Conservation (phyloP, 1,140 invertebrate species). For the Orius laevigatus region DNA sequence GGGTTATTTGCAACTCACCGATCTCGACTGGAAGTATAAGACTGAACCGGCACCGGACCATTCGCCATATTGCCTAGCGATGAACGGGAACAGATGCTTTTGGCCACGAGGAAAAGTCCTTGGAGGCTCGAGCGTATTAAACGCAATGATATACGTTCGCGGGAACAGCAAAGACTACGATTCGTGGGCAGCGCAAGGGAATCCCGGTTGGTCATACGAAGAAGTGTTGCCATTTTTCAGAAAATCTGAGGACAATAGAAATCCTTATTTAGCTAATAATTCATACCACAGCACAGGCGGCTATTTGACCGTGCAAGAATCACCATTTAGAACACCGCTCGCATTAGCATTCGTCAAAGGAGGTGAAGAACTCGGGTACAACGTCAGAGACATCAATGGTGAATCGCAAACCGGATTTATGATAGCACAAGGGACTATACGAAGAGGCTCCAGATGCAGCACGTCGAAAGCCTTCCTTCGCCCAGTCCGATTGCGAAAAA, state of each 20-base stretch:
- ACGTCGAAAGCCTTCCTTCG: slow-evolving; percentile 76
- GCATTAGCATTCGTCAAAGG: slow-evolving; percentile 67
- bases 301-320: slow-evolving; percentile 67
- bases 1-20: slow-evolving; percentile 57
- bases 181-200: slow-evolving; percentile 71
- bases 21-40: slow-evolving; percentile 85
- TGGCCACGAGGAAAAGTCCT: slow-evolving; percentile 78
- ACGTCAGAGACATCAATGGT: slow-evolving; percentile 63
- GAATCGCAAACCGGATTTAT: slow-evolving; percentile 69
- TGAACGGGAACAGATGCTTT: slow-evolving; percentile 68
- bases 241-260: slow-evolving; percentile 75
- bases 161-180: slow-evolving; percentile 86
- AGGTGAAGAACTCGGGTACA: slow-evolving; percentile 59
- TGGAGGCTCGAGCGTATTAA: slow-evolving; percentile 86
- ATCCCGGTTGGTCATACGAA: slow-evolving; percentile 77
- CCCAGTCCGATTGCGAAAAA: slow-evolving; percentile 56
- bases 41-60: slow-evolving; percentile 52
- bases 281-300: slow-evolving; percentile 62
- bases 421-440: slow-evolving; percentile 67
- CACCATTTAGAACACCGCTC: slow-evolving; percentile 62
- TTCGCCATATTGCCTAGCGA: slow-evolving; percentile 58
- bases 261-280: slow-evolving; percentile 54
- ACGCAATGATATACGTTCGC: slow-evolving; percentile 89
- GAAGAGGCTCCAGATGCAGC: slow-evolving; percentile 71
- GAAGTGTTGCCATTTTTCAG: slow-evolving; percentile 75